Percentiles rank a stretch among this genome's conserved stretches.
Evolutionary conservation across 2,888 invertebrate species (phyloP).

Genomic region (Pachymerium ferrugineum): DNA sequence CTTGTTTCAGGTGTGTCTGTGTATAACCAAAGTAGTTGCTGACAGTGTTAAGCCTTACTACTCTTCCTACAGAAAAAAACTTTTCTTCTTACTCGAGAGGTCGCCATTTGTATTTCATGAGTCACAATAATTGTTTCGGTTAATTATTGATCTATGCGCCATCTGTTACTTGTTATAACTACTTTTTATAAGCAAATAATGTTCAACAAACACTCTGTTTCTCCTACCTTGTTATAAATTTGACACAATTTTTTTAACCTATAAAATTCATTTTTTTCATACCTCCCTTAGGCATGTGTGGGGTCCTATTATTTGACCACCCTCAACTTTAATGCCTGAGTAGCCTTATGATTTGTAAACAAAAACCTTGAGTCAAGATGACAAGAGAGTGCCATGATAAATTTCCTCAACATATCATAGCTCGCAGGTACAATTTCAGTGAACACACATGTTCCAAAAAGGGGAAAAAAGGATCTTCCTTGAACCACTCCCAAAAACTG

Average conservation of each 20-base stretch:
- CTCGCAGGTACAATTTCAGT: constrained; percentile 1
- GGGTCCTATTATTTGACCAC: neutral
- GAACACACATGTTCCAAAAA: neutral
- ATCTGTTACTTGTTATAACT: neutral
- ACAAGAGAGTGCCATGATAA: constrained; percentile 8
- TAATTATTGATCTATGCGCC: too few species aligned
- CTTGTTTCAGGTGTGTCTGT: too few species aligned
- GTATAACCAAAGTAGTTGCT: too few species aligned
- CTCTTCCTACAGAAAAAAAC: too few species aligned
- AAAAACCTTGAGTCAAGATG: neutral
- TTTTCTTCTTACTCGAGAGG: too few species aligned
- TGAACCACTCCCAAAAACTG: constrained; percentile 6
- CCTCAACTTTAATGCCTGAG: too few species aligned
- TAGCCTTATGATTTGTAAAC: too few species aligned
- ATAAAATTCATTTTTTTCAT: neutral
- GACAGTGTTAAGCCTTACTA: too few species aligned
- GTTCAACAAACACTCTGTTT: too few species aligned
- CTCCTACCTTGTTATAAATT: constrained; percentile 13
- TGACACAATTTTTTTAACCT: neutral
- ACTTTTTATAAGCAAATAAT: neutral
- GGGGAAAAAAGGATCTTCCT: constrained; percentile 7
- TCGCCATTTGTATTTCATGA: neutral
- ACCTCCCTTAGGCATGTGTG: neutral
- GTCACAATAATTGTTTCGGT: too few species aligned
- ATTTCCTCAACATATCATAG: neutral